These are phyloP conservation scores for Drosophila falleni DNA, from an alignment of 2,888 invertebrate genomes.

Conservation along the genomic window DNA sequence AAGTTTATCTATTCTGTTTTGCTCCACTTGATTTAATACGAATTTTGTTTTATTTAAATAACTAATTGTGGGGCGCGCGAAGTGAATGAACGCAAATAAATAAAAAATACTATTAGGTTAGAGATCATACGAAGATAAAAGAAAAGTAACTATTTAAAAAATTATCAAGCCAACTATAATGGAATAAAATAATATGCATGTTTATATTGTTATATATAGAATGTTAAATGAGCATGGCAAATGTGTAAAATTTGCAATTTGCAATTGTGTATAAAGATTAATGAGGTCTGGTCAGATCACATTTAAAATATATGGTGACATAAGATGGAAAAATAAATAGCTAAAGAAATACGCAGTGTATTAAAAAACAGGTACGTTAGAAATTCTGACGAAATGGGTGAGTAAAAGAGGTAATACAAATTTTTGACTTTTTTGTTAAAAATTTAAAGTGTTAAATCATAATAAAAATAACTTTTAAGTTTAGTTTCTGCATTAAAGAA, in stretches of 20 bases:
- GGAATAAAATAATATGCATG: constrained; percentile 1
- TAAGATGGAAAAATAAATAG: constrained; percentile 18
- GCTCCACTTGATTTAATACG: constrained; percentile 28
- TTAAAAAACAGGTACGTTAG: not conserved
- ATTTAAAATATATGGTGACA: constrained; percentile 30
- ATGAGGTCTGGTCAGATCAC: constrained; percentile 29
- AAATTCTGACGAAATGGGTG: not conserved
- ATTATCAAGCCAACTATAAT: constrained; percentile 7
- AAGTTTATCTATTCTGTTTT: constrained; percentile 28
- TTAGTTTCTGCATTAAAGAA: too few relatives aligned
- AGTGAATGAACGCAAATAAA: constrained; percentile 68
- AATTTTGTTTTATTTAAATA: constrained; percentile 51
- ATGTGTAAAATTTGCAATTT: constrained; percentile 24
- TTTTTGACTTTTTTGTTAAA: too few relatives aligned
- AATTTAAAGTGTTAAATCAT: too few relatives aligned
- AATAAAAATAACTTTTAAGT: too few relatives aligned
- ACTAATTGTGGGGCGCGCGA: constrained; percentile 19
- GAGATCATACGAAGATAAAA: constrained; percentile 23
- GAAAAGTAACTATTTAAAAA: constrained; percentile 7
- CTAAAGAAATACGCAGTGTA: not conserved
- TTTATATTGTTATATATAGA: constrained; percentile 13
- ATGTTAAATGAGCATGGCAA: constrained; percentile 18
- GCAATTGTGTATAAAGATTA: constrained; percentile 25
- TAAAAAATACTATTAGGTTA: constrained; percentile 38
- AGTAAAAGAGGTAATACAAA: too few relatives aligned